Percentiles rank a stretch among this genome's conserved stretches.
These are phyloP conservation scores for Epicampocera succincta DNA, from an alignment of 2,888 invertebrate genomes.

Conservation along the genomic window DNA sequence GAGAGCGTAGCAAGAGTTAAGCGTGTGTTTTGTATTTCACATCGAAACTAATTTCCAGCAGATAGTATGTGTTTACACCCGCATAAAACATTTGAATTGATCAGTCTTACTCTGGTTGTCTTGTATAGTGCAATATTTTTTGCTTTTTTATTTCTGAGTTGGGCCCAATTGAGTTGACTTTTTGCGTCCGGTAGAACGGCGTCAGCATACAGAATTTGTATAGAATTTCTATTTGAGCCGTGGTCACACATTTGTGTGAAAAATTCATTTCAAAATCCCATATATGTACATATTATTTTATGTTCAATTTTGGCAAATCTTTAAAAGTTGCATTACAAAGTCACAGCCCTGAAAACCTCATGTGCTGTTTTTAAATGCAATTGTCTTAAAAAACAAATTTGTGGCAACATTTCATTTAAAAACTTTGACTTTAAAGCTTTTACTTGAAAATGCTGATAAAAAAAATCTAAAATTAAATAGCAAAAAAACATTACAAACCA, in stretches of 20 bases:
- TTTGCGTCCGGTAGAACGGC: too few relatives aligned
- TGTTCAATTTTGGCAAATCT: too few relatives aligned
- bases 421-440: not conserved
- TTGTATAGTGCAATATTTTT: constrained; percentile 1
- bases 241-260: too few relatives aligned
- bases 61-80: constrained; percentile 48
- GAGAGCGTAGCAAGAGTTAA: not conserved
- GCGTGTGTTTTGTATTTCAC: constrained; percentile 3
- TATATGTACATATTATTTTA: too few relatives aligned
- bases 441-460: constrained; percentile 22
- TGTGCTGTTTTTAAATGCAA: not conserved
- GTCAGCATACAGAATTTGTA: too few relatives aligned
- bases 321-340: too few relatives aligned
- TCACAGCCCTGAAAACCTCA: too few relatives aligned
- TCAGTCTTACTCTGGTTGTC: not conserved
- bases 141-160: too few relatives aligned
- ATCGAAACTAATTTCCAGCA: constrained; percentile 14
- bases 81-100: constrained; percentile 53
- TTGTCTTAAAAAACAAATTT: not conserved
- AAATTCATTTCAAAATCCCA: too few relatives aligned
- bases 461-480: constrained; percentile 21
- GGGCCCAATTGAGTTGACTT: too few relatives aligned
- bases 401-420: not conserved
- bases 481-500: constrained; percentile 38
- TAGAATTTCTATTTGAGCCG: too few relatives aligned